Percentiles rank a stretch among this genome's conserved stretches.
Evolutionary conservation across 2,888 invertebrate genomes (phyloP).

Genomic region (Euplexia lucipara): DNA sequence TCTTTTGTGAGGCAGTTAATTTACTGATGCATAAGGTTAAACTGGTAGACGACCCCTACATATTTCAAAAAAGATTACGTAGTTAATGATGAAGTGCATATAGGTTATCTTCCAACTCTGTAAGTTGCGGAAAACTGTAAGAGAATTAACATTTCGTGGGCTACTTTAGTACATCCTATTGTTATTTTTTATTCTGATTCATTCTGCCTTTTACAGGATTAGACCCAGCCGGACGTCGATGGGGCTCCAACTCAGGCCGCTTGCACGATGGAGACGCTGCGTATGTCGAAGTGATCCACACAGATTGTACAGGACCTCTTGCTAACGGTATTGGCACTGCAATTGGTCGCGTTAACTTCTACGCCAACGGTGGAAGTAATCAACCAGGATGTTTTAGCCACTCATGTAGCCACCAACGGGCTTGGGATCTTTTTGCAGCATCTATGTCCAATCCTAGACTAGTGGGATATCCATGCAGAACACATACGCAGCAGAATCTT

Average conservation of each 20-base stretch:
- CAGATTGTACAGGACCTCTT: slow-evolving; percentile 72
- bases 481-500: slow-evolving; percentile 63
- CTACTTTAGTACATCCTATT: too few relatives aligned
- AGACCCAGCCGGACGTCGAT: slow-evolving; percentile 73
- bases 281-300: slow-evolving; percentile 83
- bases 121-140: too few relatives aligned
- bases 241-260: slow-evolving; percentile 69
- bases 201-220: slow-evolving; percentile 67
- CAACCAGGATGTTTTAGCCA: slow-evolving; percentile 86
- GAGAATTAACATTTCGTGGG: too few relatives aligned
- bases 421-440: slow-evolving; percentile 76
- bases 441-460: slow-evolving; percentile 67
- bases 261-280: slow-evolving; percentile 71
- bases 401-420: slow-evolving; percentile 76
- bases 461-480: slow-evolving; percentile 70
- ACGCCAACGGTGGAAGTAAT: slow-evolving; percentile 95
- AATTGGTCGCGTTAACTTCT: slow-evolving; percentile 96
- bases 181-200: too few relatives aligned
- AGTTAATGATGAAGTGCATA: too few relatives aligned
- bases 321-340: slow-evolving; percentile 93
- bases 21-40: too few relatives aligned
- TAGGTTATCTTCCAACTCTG: too few relatives aligned
- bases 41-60: too few relatives aligned
- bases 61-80: too few relatives aligned
- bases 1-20: too few relatives aligned